These are phyloP conservation scores for Cranoglanis bouderius DNA, from an alignment of 2,113 vertebrate genomes.

Conservation along the genomic window DNA sequence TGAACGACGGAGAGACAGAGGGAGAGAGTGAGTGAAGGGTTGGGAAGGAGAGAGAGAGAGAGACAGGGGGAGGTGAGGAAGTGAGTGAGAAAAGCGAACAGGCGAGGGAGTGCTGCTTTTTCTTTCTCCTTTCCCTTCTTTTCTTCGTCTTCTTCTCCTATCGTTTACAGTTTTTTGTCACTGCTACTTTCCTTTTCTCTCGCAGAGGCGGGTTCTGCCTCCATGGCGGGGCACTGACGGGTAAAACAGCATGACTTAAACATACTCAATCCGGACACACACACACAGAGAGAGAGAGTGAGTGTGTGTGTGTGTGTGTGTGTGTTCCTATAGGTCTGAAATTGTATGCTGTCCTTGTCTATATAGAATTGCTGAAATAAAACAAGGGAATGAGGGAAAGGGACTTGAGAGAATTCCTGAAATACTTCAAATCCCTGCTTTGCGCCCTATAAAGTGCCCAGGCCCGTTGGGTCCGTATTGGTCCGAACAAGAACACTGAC, in stretches of 20 bases:
- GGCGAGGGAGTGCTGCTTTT: slow-evolving; percentile 50
- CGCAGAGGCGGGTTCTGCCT: slow-evolving; percentile 45
- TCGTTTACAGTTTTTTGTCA: slow-evolving; percentile 49
- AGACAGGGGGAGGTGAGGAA: slow-evolving; percentile 49
- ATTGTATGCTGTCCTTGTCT: neutral
- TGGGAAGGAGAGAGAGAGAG: slow-evolving; percentile 18
- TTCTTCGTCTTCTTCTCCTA: slow-evolving; percentile 32
- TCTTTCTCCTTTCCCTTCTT: slow-evolving; percentile 37
- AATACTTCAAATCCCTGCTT: neutral
- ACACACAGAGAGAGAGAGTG: neutral
- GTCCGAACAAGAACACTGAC: neutral
- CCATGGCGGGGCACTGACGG: slow-evolving; percentile 7
- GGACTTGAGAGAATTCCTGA: neutral
- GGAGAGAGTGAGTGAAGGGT: neutral
- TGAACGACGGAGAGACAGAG: slow-evolving; percentile 39
- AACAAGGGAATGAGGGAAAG: neutral
- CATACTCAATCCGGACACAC: neutral
- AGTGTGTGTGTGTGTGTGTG: no score
- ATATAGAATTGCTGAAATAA: neutral
- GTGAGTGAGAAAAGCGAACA: slow-evolving; percentile 47
- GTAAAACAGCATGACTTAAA: neutral
- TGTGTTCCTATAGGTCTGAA: neutral
- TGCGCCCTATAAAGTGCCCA: neutral
- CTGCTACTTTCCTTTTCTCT: slow-evolving; percentile 7
- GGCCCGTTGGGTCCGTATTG: neutral